Percentiles rank a stretch among this genome's conserved stretches.
Conservation (phyloP, 2,113 vertebrate species). For the Cromileptes altivelis region DNA sequence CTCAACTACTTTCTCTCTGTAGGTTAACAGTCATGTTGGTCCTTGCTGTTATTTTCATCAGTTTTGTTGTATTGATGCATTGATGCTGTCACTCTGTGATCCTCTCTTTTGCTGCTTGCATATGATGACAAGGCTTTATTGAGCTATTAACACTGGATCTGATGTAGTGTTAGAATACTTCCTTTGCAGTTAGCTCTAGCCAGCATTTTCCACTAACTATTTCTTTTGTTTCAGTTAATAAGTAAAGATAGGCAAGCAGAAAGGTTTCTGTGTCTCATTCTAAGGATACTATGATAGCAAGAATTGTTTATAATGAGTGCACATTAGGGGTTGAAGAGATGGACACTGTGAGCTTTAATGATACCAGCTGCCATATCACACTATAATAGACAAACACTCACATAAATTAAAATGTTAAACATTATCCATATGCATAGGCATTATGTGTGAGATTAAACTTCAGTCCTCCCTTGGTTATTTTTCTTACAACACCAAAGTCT, state of each 20-base stretch:
- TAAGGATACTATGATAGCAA: neutral
- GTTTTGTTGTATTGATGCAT: neutral
- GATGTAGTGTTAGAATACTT: neutral
- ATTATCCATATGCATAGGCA: conserved; percentile 17
- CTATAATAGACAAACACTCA: conserved; percentile 4
- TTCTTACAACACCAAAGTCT: conserved; percentile 40
- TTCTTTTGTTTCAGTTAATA: neutral
- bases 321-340: neutral
- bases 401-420: conserved; percentile 7
- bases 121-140: too few relatives aligned
- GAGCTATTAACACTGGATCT: too few relatives aligned
- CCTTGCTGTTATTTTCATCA: neutral
- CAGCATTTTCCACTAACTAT: neutral
- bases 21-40: too few relatives aligned
- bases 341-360: conserved; percentile 19
- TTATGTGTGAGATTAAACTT: conserved; percentile 52
- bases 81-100: too few relatives aligned
- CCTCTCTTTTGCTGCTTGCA: too few relatives aligned
- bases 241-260: neutral
- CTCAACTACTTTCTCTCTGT: too few relatives aligned
- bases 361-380: neutral
- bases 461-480: conserved; percentile 29
- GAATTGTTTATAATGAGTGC: neutral
- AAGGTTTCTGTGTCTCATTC: neutral
- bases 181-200: neutral